These are phyloP conservation scores for Oxycera nigricornis DNA, from an alignment of 2,888 invertebrate species.

Conservation along the genomic window DNA sequence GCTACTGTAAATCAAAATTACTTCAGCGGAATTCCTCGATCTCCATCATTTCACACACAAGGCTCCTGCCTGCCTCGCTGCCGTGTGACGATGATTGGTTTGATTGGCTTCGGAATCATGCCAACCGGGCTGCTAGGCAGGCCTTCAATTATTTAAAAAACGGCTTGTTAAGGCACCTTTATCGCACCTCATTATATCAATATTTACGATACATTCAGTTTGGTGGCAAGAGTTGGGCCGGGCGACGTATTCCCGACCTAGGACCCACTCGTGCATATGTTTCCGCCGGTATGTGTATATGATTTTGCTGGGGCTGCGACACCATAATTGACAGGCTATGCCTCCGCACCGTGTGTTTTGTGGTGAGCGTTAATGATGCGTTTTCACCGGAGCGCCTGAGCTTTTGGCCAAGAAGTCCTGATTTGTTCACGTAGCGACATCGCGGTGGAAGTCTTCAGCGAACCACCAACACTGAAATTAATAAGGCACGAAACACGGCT, in stretches of 20 bases:
- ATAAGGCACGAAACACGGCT: slow-evolving; percentile 41
- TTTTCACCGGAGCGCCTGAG: slow-evolving; percentile 6
- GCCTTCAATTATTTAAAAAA: slow-evolving; percentile 41
- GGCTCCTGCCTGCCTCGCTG: background rate
- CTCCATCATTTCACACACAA: slow-evolving; percentile 17
- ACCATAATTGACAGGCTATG: slow-evolving; percentile 34
- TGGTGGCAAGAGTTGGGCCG: no score
- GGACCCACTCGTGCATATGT: no score
- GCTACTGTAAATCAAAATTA: background rate
- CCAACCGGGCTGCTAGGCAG: background rate
- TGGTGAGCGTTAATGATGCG: slow-evolving; percentile 41
- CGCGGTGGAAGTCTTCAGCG: slow-evolving; percentile 1
- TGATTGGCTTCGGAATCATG: slow-evolving; percentile 20
- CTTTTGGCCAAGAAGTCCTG: slow-evolving; percentile 11
- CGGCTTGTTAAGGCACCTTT: slow-evolving; percentile 49
- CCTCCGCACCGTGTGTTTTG: background rate
- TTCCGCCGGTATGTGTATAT: no score
- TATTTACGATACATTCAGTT: slow-evolving; percentile 50
- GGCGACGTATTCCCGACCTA: no score
- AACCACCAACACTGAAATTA: slow-evolving; percentile 34
- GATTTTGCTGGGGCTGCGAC: background rate
- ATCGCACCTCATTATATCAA: slow-evolving; percentile 57
- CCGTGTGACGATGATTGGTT: slow-evolving; percentile 21
- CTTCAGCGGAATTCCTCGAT: slow-evolving; percentile 19
- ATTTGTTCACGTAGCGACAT: background rate